Evolutionary conservation across 2,113 vertebrate species (phyloP).

Genomic region (Bubalus kerabau): DNA sequence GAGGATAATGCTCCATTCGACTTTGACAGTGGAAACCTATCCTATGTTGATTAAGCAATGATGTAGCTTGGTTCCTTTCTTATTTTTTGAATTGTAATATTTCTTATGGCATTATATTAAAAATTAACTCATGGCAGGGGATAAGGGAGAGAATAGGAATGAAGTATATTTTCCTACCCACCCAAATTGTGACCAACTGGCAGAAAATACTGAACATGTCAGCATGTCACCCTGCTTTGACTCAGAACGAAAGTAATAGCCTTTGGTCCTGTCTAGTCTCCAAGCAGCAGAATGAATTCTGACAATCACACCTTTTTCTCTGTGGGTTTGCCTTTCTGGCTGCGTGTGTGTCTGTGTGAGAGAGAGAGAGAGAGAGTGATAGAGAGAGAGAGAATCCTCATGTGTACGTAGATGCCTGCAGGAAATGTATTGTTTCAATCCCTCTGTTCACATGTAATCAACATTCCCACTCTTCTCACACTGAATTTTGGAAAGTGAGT

Average conservation of each 20-base stretch:
- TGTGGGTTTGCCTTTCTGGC: neutral
- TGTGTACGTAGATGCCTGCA: neutral
- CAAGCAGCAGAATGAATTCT: neutral
- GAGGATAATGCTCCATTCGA: neutral
- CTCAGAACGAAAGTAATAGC: neutral
- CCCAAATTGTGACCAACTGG: conserved; percentile 26
- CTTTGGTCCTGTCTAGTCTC: neutral
- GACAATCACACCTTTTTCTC: neutral
- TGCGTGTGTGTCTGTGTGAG: accelerated
- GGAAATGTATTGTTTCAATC: neutral
- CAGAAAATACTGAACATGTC: neutral
- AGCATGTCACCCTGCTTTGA: neutral
- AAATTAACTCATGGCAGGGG: conserved; percentile 9
- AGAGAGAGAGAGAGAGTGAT: neutral
- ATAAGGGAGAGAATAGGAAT: neutral
- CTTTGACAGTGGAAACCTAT: neutral
- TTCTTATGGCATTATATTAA: neutral
- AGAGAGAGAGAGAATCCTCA: neutral
- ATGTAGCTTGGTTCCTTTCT: neutral
- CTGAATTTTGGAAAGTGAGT: neutral
- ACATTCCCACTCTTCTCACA: neutral
- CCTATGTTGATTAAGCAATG: neutral
- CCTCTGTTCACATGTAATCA: neutral
- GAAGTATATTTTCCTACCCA: neutral
- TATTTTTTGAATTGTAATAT: conserved; percentile 20